Evolutionary conservation across 2,888 invertebrate species (phyloP).

Genomic region (Eristalinus aeneus): DNA sequence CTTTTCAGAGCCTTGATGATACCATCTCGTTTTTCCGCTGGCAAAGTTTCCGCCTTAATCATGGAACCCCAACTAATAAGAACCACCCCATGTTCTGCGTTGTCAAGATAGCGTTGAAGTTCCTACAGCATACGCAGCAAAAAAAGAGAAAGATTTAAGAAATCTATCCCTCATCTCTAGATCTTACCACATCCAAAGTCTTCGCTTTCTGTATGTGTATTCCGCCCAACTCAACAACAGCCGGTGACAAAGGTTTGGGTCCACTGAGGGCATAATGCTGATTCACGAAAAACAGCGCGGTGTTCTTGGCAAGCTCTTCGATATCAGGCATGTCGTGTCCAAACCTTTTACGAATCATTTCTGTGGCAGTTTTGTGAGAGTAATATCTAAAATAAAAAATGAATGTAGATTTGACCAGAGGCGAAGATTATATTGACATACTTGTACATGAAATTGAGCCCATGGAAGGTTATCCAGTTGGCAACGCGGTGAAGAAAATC

Average conservation of each 20-base stretch:
- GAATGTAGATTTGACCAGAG: not conserved
- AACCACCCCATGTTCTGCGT: conserved; percentile 84
- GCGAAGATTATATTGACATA: no score
- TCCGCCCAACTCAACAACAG: conserved; percentile 83
- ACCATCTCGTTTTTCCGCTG: conserved; percentile 82
- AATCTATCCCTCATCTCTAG: not conserved
- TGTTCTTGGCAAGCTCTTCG: conserved; percentile 80
- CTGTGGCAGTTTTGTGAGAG: conserved; percentile 73
- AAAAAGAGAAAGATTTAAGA: not conserved
- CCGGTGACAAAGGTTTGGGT: conserved; percentile 80
- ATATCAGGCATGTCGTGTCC: conserved; percentile 81
- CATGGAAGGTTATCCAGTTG: conserved; percentile 80
- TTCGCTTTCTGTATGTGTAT: conserved; percentile 80
- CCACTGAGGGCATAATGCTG: conserved; percentile 82
- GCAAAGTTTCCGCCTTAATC: conserved; percentile 84
- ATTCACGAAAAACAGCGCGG: conserved; percentile 81
- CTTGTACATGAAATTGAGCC: conserved; percentile 76
- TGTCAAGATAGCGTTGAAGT: conserved; percentile 83
- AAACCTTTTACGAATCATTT: conserved; percentile 77
- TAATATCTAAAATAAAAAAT: conserved; percentile 51
- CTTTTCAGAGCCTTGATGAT: conserved; percentile 83
- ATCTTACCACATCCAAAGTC: conserved; percentile 75
- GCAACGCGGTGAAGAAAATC: conserved; percentile 79
- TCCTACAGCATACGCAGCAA: no score
- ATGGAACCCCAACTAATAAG: conserved; percentile 88